Evolutionary conservation across 2,888 invertebrate genomes (phyloP), one percentile per base, ranked within the genome.

Genomic region (Apoderus coryli): DNA sequence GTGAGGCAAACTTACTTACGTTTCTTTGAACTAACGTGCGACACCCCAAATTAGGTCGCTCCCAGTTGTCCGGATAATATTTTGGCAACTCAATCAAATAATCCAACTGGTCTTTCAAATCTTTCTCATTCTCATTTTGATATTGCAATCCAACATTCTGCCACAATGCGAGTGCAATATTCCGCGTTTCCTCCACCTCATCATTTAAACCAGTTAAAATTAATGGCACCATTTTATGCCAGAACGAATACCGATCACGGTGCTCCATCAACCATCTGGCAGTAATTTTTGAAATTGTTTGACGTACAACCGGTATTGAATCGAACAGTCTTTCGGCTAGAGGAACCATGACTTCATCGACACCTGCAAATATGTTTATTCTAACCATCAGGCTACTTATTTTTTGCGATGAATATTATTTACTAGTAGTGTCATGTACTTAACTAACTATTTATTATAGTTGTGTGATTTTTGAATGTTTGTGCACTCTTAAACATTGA

Each of bases 251-350:
- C 43, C 92, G 64, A 53, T 93, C 90, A 29, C 66, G 66, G 33
- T 89, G 69, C 31, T 72, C 67, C 14, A 81, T 52, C 52, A 89
- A 63, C 82, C 88, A 82, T 25, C 65, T 61, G 3, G 82, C 80
- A 1, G 84, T 76, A 43, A 82, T 76, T 44, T 70, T 59, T 0
- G 78, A 75, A 3, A 88, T 79, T 42, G 81, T 78, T 47, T 65
- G 58, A 25, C 93, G 67, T 1, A 92, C 90, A 33, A 67, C 60
- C 0, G 76, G 72, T 48, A 77, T 76, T 44, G 77, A 73, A 61
- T 93, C 92, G 64, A 92, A 90, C 3, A 90, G 56, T 43, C 82
- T 67, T 46, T 88, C 86, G 0, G 86, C 86, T 53, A 92, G 64
- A n/a, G 82, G 78, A 1, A 71, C 72, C 12, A 82, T 65, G 1